Percentiles rank a stretch among this genome's conserved stretches.
Conservation (phyloP, 2,888 invertebrate species). For the Ennomos quercinarius region DNA sequence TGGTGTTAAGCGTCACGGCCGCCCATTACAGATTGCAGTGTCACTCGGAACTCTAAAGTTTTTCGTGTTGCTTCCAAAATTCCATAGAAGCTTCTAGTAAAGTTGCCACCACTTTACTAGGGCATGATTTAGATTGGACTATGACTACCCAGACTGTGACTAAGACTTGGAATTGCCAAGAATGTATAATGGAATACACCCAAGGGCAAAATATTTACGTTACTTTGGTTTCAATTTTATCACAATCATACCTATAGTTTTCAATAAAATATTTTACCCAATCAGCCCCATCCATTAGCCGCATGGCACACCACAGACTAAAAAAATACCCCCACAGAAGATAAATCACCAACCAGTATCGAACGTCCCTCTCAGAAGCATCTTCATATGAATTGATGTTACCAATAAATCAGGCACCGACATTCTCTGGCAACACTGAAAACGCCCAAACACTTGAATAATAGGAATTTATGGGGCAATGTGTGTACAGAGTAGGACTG, state of each 20-base stretch:
- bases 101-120: too few species aligned
- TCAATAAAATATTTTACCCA: constrained; percentile 5
- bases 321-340: constrained; percentile 22
- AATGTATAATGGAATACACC: too few species aligned
- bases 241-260: not conserved
- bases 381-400: constrained; percentile 78
- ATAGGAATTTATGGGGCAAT: constrained; percentile 68
- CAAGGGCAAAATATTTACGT: too few species aligned
- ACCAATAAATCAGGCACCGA: constrained; percentile 67
- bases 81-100: too few species aligned
- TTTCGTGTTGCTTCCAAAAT: too few species aligned
- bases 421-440: constrained; percentile 53
- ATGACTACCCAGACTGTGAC: too few species aligned
- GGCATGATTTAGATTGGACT: too few species aligned
- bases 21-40: too few species aligned
- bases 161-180: too few species aligned
- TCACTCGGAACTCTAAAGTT: too few species aligned
- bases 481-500: constrained; percentile 41
- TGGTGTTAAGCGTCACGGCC: too few species aligned
- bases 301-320: constrained; percentile 15
- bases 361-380: constrained; percentile 61
- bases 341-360: constrained; percentile 53
- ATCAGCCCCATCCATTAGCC: constrained; percentile 26
- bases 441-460: constrained; percentile 78
- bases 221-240: too few species aligned